Conservation (phyloP, 2,797 vertebrate genomes). For the Zenarchopterus dispar region DNA sequence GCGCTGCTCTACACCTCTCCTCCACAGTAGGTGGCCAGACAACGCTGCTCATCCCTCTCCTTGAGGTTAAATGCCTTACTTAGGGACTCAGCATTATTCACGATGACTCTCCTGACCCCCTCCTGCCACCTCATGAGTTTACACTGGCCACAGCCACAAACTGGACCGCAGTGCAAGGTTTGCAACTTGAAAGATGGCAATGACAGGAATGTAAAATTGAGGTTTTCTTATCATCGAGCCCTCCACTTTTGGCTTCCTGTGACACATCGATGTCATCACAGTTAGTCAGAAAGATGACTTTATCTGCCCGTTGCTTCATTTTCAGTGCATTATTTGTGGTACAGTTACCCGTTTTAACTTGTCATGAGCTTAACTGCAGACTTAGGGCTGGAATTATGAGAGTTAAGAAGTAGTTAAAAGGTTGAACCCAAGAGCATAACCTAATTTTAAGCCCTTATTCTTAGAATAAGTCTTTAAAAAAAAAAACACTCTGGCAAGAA, state of each 20-base stretch:
- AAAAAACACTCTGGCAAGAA: slow-evolving; percentile 44
- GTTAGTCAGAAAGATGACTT: slow-evolving; percentile 39
- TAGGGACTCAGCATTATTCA: slow-evolving; percentile 31
- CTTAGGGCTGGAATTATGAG: slow-evolving; percentile 52
- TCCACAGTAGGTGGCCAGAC: slow-evolving; percentile 12
- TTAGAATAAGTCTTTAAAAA: slow-evolving; percentile 47
- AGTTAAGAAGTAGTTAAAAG: slow-evolving; percentile 59
- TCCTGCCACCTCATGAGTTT: slow-evolving; percentile 26
- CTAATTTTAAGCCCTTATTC: slow-evolving; percentile 39
- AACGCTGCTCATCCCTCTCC: slow-evolving; percentile 17
- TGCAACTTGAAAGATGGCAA: slow-evolving; percentile 37
- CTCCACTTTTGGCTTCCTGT: slow-evolving; percentile 37
- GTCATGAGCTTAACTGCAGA: slow-evolving; percentile 43
- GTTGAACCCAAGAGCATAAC: slow-evolving; percentile 54
- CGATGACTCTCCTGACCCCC: slow-evolving; percentile 17
- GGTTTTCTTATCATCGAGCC: slow-evolving; percentile 35
- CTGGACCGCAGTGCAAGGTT: slow-evolving; percentile 28
- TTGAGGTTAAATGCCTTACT: slow-evolving; percentile 24
- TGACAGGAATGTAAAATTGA: slow-evolving; percentile 39
- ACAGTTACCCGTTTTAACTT: slow-evolving; percentile 48
- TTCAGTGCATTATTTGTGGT: slow-evolving; percentile 40
- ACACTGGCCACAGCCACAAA: slow-evolving; percentile 36
- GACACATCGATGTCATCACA: slow-evolving; percentile 52
- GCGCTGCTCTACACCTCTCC: neutral
- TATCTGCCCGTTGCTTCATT: slow-evolving; percentile 37